Percentiles rank a stretch among this genome's conserved stretches.
These are phyloP conservation scores for Proisotoma minuta DNA, from an alignment of 2,888 invertebrate species.

Conservation along the genomic window DNA sequence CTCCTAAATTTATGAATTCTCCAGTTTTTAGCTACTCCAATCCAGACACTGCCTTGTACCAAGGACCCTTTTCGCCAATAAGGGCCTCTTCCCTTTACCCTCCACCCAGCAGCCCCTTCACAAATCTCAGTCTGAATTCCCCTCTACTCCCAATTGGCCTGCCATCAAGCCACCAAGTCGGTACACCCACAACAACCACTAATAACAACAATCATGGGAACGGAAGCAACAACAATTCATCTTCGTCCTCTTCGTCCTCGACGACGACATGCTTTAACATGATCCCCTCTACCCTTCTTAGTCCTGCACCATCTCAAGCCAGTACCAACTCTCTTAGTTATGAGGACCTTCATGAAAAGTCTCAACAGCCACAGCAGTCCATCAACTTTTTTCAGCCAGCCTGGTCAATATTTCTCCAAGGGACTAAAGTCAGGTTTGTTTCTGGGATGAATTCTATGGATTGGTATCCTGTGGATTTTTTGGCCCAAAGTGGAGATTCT, in stretches of 20 bases:
- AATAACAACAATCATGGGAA: slow-evolving; percentile 19
- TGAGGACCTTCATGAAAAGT: slow-evolving; percentile 48
- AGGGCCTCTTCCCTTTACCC: slow-evolving; percentile 41
- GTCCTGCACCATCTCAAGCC: slow-evolving; percentile 49
- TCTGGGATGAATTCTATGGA: slow-evolving; percentile 44
- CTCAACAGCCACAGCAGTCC: no score
- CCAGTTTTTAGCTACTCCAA: slow-evolving; percentile 46
- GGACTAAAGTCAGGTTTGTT: slow-evolving; percentile 44
- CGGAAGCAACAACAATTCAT: slow-evolving; percentile 13
- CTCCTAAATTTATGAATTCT: slow-evolving; percentile 47
- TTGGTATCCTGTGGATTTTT: slow-evolving; percentile 43
- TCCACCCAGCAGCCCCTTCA: slow-evolving; percentile 43
- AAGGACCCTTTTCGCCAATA: slow-evolving; percentile 46
- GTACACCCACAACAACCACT: slow-evolving; percentile 22
- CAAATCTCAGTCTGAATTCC: slow-evolving; percentile 39
- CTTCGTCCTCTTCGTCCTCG: background rate
- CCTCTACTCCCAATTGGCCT: slow-evolving; percentile 23
- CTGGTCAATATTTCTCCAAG: slow-evolving; percentile 51
- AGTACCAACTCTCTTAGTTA: slow-evolving; percentile 49
- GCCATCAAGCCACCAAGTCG: slow-evolving; percentile 24
- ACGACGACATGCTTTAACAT: slow-evolving; percentile 40
- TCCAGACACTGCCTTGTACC: slow-evolving; percentile 44
- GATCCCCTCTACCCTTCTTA: slow-evolving; percentile 48
- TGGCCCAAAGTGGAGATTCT: slow-evolving; percentile 38
- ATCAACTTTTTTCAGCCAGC: slow-evolving; percentile 50